Percentiles rank a stretch among this genome's conserved stretches.
These are phyloP conservation scores for Nyctibius bracteatus DNA, from an alignment of 2,113 vertebrate species.

Conservation along the genomic window DNA sequence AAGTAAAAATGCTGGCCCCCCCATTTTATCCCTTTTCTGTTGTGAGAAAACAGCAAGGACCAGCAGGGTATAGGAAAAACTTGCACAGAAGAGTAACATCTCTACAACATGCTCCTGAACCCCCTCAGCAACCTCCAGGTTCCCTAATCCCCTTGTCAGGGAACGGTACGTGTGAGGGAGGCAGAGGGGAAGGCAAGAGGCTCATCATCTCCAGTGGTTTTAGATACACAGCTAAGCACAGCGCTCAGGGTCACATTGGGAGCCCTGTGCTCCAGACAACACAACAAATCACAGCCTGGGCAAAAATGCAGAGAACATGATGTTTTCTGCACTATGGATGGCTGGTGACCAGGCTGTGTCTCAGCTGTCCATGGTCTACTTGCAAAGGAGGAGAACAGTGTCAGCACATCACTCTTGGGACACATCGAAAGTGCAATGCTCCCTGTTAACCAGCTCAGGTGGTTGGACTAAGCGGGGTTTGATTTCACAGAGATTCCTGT, in stretches of 20 bases:
- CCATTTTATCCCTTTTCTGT: background rate
- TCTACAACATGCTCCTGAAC: background rate
- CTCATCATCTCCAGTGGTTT: background rate
- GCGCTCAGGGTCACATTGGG: background rate
- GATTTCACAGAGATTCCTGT: background rate
- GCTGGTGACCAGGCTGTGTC: background rate
- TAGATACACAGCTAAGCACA: rapidly evolving
- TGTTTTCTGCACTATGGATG: rapidly evolving
- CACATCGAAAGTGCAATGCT: background rate
- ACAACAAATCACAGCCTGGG: background rate
- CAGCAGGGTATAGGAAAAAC: background rate
- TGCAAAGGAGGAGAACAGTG: background rate
- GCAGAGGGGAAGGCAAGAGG: background rate
- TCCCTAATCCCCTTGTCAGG: background rate
- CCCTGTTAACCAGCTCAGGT: background rate
- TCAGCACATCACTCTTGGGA: background rate
- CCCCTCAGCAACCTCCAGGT: rapidly evolving
- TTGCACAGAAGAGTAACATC: background rate
- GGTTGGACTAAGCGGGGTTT: rapidly evolving
- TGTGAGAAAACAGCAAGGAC: background rate
- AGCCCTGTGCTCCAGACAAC: background rate
- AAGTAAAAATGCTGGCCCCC: background rate
- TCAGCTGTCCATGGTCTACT: background rate
- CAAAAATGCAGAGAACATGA: background rate
- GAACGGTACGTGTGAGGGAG: rapidly evolving